Evolutionary conservation across 2,797 vertebrate genomes (phyloP).

Genomic region (Squalus acanthias): DNA sequence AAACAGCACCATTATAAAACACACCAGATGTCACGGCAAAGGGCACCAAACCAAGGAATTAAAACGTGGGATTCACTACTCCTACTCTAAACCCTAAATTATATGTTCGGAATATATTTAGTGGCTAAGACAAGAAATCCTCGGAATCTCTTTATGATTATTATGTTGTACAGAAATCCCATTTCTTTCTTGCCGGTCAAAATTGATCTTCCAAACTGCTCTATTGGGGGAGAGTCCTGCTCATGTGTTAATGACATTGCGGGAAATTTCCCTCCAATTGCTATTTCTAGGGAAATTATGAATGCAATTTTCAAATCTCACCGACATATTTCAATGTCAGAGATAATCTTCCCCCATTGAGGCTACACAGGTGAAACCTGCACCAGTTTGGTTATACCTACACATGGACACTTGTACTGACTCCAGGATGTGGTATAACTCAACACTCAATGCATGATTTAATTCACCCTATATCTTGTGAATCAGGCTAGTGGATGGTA

Average conservation of each 20-base stretch:
- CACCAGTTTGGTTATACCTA: neutral
- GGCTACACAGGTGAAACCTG: neutral
- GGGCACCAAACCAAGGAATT: slow-evolving; percentile 3
- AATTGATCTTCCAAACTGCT: neutral
- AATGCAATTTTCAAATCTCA: neutral
- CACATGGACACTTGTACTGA: neutral
- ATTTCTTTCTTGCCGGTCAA: neutral
- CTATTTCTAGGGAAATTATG: neutral
- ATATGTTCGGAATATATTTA: slow-evolving; percentile 9
- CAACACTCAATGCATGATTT: neutral
- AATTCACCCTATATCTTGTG: neutral
- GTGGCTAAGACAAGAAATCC: neutral
- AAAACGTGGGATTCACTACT: slow-evolving; percentile 15
- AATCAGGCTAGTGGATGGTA: neutral
- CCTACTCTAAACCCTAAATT: neutral
- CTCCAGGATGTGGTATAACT: neutral
- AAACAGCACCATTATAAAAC: slow-evolving; percentile 26
- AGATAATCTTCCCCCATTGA: neutral
- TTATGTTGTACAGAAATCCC: neutral
- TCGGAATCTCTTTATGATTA: neutral
- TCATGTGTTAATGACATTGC: neutral
- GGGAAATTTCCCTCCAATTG: neutral
- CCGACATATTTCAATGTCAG: neutral
- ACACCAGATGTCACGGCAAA: slow-evolving; percentile 17
- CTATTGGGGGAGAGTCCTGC: neutral